A percentile compares a stretch with the other conserved stretches of the same genome.
Conservation (phyloP, 2,888 invertebrate species). For the Drosophila merina region DNA sequence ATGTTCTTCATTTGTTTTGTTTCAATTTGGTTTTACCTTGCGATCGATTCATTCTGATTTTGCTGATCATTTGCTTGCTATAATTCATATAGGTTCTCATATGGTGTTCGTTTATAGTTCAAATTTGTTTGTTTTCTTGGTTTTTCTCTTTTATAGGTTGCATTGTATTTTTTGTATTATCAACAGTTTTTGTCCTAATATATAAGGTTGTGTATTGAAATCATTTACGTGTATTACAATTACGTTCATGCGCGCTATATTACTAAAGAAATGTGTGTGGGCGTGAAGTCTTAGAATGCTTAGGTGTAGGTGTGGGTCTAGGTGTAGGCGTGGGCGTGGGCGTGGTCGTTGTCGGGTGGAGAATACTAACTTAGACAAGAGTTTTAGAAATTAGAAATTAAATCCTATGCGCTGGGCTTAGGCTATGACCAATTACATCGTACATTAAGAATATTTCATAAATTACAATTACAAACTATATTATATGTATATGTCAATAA, state of each 20-base stretch:
- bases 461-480: constrained; percentile 63
- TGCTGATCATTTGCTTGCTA: constrained; percentile 39
- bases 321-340: background rate
- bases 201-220: constrained; percentile 59
- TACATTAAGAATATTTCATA: constrained; percentile 62
- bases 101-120: constrained; percentile 19
- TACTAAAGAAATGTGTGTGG: constrained; percentile 58
- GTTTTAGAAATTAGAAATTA: constrained; percentile 27
- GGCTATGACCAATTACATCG: constrained; percentile 46
- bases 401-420: constrained; percentile 19
- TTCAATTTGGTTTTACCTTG: constrained; percentile 60
- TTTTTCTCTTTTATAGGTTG: constrained; percentile 54
- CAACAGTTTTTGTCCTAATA: constrained; percentile 60
- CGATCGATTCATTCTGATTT: constrained; percentile 29
- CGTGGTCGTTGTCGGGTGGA: constrained; percentile 41
- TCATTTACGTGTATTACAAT: constrained; percentile 63
- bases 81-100: constrained; percentile 26
- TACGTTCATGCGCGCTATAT: constrained; percentile 51
- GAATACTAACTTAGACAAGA: constrained; percentile 66
- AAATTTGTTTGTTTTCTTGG: constrained; percentile 33
- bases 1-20: constrained; percentile 32
- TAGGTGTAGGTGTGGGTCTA: constrained; percentile 12
- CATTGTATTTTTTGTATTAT: constrained; percentile 67
- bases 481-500: constrained; percentile 41
- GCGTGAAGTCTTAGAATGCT: constrained; percentile 43